Evolutionary conservation across 2,113 vertebrate species (phyloP).

Genomic region (Hippoglossus stenolepis): DNA sequence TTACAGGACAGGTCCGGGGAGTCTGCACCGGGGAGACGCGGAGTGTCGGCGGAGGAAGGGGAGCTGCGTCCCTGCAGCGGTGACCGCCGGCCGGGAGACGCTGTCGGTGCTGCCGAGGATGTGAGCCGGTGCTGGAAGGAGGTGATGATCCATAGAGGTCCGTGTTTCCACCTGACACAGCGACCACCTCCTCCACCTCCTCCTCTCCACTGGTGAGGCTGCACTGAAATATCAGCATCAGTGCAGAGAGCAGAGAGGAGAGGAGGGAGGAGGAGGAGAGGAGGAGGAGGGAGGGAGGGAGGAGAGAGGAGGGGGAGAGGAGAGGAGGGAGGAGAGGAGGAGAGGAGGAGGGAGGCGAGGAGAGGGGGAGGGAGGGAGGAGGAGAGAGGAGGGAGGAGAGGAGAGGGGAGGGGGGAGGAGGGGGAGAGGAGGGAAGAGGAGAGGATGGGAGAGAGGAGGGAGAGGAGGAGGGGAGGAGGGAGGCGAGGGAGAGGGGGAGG

Average conservation of each 20-base stretch:
- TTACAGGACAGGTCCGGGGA: conserved; percentile 17
- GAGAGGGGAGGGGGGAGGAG: background rate
- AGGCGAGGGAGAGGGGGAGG: background rate
- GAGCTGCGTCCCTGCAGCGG: conserved; percentile 50
- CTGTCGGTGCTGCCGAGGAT: conserved; percentile 63
- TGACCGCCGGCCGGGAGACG: conserved; percentile 59
- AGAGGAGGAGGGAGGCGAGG: background rate
- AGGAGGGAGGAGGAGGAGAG: background rate
- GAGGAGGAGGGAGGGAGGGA: conserved; percentile 8
- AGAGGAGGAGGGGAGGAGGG: conserved; percentile 33
- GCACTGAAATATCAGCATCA: conserved; percentile 78
- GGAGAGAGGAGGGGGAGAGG: background rate
- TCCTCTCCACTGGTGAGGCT: conserved; percentile 66
- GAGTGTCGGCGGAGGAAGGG: conserved; percentile 12
- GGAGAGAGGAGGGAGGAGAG: background rate
- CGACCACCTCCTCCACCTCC: conserved; percentile 67
- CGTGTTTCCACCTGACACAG: conserved; percentile 75
- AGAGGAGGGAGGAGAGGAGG: no score
- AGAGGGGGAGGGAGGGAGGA: background rate
- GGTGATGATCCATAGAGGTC: conserved; percentile 76
- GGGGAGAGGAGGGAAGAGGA: conserved; percentile 5
- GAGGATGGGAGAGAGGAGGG: no score
- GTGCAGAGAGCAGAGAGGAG: conserved; percentile 54
- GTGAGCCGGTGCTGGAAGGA: conserved; percentile 68
- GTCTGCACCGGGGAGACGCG: conserved; percentile 17